A percentile compares a stretch with the other conserved stretches of the same genome.
phyloP scores from a whole-genome alignment of 2,888 invertebrate species.

The Drosophila nr. perissopoda region DNA sequence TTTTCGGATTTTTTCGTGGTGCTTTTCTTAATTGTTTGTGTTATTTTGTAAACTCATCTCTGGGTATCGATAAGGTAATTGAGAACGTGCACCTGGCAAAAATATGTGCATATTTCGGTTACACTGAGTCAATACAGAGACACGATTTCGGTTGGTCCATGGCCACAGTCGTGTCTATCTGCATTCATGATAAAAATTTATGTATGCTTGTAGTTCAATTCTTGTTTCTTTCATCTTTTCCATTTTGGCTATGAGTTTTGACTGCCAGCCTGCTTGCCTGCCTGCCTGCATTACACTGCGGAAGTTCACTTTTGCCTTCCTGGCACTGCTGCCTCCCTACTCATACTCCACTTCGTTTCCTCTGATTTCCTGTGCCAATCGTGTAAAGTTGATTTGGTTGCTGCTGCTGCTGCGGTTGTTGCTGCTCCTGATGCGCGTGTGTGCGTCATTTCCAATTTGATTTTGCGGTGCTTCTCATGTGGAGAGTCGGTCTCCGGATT shows the following conservation, averaged over 20 bases:
- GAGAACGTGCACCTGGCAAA: slow-evolving; percentile 12
- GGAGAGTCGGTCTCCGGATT: neutral
- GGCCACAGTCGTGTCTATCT: slow-evolving; percentile 19
- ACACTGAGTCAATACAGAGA: slow-evolving; percentile 2
- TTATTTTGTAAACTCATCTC: neutral
- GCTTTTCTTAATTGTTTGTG: neutral
- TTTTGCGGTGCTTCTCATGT: slow-evolving; percentile 37
- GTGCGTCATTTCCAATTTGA: slow-evolving; percentile 44
- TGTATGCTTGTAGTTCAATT: slow-evolving; percentile 39
- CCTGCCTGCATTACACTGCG: slow-evolving; percentile 10
- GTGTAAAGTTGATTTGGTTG: slow-evolving; percentile 31
- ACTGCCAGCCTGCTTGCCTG: neutral
- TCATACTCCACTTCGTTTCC: slow-evolving; percentile 7
- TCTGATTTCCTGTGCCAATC: slow-evolving; percentile 45
- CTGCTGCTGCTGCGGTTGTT: slow-evolving; percentile 9
- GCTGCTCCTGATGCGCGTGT: neutral
- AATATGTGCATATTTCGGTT: slow-evolving; percentile 24
- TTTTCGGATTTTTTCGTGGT: neutral
- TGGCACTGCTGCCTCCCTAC: neutral
- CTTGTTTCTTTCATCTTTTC: slow-evolving; percentile 23
- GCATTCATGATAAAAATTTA: slow-evolving; percentile 49
- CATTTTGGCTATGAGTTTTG: slow-evolving; percentile 20
- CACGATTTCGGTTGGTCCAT: neutral
- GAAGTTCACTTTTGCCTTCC: slow-evolving; percentile 26
- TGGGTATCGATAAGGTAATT: slow-evolving; percentile 6